Evolutionary conservation across 2,797 vertebrate genomes (phyloP).

Genomic region (Harpagifer antarcticus): DNA sequence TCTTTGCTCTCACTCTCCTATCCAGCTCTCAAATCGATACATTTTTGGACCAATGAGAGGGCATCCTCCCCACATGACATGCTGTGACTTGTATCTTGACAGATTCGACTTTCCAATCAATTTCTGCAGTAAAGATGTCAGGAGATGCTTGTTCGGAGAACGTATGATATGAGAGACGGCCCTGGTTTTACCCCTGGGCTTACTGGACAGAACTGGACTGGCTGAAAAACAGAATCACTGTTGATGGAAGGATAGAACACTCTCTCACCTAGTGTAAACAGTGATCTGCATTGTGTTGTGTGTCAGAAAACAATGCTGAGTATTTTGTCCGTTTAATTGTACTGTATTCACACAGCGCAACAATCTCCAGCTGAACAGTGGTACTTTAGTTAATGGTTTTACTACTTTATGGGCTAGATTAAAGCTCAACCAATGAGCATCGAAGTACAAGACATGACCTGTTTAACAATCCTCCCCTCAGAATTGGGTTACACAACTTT

Average conservation of each 20-base stretch:
- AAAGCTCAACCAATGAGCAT: not conserved
- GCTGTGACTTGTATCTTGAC: not conserved
- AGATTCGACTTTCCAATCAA: not conserved
- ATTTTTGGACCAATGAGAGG: not conserved
- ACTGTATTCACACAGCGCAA: not conserved
- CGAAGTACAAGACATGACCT: too few relatives aligned
- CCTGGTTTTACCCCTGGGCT: not conserved
- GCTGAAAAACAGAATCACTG: not conserved
- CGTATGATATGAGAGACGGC: not conserved
- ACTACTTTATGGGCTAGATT: not conserved
- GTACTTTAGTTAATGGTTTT: not conserved
- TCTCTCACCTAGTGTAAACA: not conserved
- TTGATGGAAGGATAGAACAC: not conserved
- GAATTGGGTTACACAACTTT: not conserved
- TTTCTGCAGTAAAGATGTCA: conserved; percentile 15
- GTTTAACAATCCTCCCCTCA: not conserved
- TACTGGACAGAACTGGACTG: not conserved
- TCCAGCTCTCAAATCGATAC: not conserved
- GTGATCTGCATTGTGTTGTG: not conserved
- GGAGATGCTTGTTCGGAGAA: not conserved
- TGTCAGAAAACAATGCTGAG: not conserved
- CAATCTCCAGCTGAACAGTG: not conserved
- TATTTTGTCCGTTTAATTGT: not conserved
- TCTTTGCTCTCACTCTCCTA: not conserved
- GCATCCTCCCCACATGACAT: not conserved